Base-by-base conservation (phyloP, 2,797 vertebrate species). In the Gouania willdenowi region DNA sequence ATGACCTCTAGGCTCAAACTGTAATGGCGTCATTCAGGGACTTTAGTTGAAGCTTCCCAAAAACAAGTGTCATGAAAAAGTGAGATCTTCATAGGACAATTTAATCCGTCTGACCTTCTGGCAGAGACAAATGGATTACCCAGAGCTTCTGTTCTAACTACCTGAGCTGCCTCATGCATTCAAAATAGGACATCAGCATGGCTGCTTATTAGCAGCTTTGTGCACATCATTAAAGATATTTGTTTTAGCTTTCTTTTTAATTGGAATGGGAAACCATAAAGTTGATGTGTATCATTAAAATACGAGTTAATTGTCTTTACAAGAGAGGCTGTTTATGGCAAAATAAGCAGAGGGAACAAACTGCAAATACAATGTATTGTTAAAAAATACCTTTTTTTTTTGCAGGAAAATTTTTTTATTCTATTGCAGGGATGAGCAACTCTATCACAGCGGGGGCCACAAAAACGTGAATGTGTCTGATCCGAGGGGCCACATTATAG, bases 51-150 rank as follows among this genome's bases (percentile, higher is more conserved):
- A 66, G 73, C 73, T 62, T 66, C 78, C 75, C 64, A 71, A 83
- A 77, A 74, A 80, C 80, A 85, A 70, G 76, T 71, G 80, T 72
- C 70, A 77, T 55, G 37, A 68, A 84, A 83, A 86, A 77, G 59
- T 62, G 74, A 68, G 70, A 81, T 80, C 80, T 84, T 84, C 81
- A 87, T 79, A 73, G 75, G 59, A 22, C 52, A 49, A 65, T 85
- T 82, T 85, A 84, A 88, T 85, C 81, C 75, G 67, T 63, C 71
- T 87, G 86, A 88, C 84, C 82, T 83, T 85, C 71, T 82, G 77
- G 62, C 75, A 69, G 57, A 57, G 66, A 74, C 59, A 84, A 79
- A 75, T 69, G 82, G 76, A 82, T 83, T 78, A 77, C 75, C 53
- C 52, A 46, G 53, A 77, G 62, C 62, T 36, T 16, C 41, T 0